Evolutionary conservation across 2,113 vertebrate species (phyloP), one percentile per base, ranked within the genome.

Genomic region (Pseudopodoces humilis): DNA sequence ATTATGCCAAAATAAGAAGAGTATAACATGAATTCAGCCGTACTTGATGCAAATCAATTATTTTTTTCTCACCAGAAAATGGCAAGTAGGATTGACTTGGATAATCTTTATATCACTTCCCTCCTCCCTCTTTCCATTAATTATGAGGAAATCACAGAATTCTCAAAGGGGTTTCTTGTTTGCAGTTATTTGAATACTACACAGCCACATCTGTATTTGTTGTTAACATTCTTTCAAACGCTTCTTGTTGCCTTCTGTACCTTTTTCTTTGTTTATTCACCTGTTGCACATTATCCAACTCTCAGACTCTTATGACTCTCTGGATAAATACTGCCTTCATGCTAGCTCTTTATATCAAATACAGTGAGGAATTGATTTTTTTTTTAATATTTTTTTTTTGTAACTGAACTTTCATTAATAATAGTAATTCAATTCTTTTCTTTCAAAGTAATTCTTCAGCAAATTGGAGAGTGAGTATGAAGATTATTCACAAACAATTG

Each of bases 401-500:
- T 43, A 69, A 83, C 64, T 58, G 55, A 90, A 83, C 64, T 92
- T 94, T 88, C 92, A 93, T 96, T 95, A 88, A 90, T 96, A 97
- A 88, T 37, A 92, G 64, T 81, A 94, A 96, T 92, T 86, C 59
- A 77, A 52, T 93, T 94, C 59, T 68, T 91, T 94, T 96, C 56
- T 96, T 92, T 92, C 83, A 94, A 91, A 86, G 80, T 83, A 95
- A 93, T 96, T 95, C 88, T 94, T 92, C 72, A 93, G 60, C 76
- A 93, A 90, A 94, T 86, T 97, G 67, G 76, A 91, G 83, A 94
- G 71, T 83, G 68, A 86, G 56, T 75, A 78, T 88, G 68, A 92
- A 95, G 60, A 94, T 94, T 95, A 93, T 92, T 96, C 92, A 92
- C 83, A 96, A 96, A 74, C 65, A 89, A 93, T 68, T 90, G 85